Evolutionary conservation across 2,113 vertebrate genomes (phyloP), one percentile per base, ranked within the genome.

Genomic region (Cricetomys ansorgei): DNA sequence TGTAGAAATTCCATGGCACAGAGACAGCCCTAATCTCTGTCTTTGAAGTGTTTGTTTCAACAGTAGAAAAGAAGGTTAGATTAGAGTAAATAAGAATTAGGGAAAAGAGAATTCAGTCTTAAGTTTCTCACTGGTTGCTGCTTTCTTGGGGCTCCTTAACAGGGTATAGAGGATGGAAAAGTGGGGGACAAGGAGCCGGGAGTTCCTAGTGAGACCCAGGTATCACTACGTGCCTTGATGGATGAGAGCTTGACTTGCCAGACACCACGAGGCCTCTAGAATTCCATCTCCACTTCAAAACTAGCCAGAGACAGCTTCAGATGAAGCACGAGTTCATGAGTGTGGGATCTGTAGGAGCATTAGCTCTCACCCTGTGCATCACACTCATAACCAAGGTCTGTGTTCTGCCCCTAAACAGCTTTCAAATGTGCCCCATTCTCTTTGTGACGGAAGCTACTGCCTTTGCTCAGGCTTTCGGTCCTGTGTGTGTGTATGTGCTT

Each of bases 111-210:
- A 86, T 48, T 62, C 0, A 15, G 37, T 88, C 79, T 95, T 84
- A 79, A 62, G 37, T 90, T 94, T 95, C 84, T 97, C 29, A 1
- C 25, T 94, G 45, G 4, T 81, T 67, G 21, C 96, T 95, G 43
- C 81, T 96, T 94, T 75, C 62, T 85, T 83, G 23, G 69, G 48
- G 50, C 25, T 19, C 45, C 65, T 88, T 43, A 50, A n/a, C 45
- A 88, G 37, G 21, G 48, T 11, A 84, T 13, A 89, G 25, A 72
- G 25, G 57, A 34, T 50, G 17, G 23, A 27, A 50, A 87, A 92
- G 62, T 55, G 29, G 15, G 48, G 7, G 67, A n/a, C 45, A 83
- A 85, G 45, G 40, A 76, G 25, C 85, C 75, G 79, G 86, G 87
- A 84, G 43, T 80, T 92, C 55, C 89, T 84, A 37, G 7, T 37